These are phyloP conservation scores for Zenarchopterus dispar DNA, from an alignment of 2,797 vertebrate genomes.

Conservation along the genomic window DNA sequence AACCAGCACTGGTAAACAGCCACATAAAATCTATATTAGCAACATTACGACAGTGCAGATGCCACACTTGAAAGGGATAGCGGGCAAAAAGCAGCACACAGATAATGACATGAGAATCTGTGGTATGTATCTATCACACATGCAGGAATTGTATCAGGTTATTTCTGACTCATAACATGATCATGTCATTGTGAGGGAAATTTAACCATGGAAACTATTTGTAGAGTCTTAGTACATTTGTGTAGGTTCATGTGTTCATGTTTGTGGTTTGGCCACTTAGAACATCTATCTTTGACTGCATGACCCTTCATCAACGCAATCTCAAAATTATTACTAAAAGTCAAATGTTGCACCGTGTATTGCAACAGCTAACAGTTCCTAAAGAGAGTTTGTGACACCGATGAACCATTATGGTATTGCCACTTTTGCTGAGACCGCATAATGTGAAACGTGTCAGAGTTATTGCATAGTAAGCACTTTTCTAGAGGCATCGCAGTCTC, in stretches of 20 bases:
- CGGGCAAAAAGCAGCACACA: slow-evolving; percentile 52
- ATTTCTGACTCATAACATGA: slow-evolving; percentile 68
- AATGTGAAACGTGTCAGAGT: slow-evolving; percentile 36
- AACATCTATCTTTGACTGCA: slow-evolving; percentile 18
- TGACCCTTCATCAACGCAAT: slow-evolving; percentile 10
- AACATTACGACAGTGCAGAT: slow-evolving; percentile 26
- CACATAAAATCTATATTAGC: slow-evolving; percentile 45
- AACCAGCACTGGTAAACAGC: slow-evolving; percentile 45
- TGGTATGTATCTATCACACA: slow-evolving; percentile 61
- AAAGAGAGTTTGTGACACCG: neutral
- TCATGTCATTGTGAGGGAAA: slow-evolving; percentile 43
- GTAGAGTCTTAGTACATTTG: slow-evolving; percentile 53
- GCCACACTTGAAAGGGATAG: slow-evolving; percentile 50
- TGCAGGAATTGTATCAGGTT: slow-evolving; percentile 58
- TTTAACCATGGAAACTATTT: slow-evolving; percentile 76
- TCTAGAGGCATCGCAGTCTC: slow-evolving; percentile 40
- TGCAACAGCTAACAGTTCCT: neutral
- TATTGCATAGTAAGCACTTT: slow-evolving; percentile 50
- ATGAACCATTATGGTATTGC: too few species aligned
- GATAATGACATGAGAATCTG: slow-evolving; percentile 55
- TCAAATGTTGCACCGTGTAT: slow-evolving; percentile 27
- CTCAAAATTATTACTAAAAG: slow-evolving; percentile 14
- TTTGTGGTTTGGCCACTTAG: slow-evolving; percentile 8
- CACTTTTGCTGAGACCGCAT: slow-evolving; percentile 5
- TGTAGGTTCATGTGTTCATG: slow-evolving; percentile 13